Conservation (phyloP, 2,113 vertebrate genomes). For the Fulmarus glacialis region DNA sequence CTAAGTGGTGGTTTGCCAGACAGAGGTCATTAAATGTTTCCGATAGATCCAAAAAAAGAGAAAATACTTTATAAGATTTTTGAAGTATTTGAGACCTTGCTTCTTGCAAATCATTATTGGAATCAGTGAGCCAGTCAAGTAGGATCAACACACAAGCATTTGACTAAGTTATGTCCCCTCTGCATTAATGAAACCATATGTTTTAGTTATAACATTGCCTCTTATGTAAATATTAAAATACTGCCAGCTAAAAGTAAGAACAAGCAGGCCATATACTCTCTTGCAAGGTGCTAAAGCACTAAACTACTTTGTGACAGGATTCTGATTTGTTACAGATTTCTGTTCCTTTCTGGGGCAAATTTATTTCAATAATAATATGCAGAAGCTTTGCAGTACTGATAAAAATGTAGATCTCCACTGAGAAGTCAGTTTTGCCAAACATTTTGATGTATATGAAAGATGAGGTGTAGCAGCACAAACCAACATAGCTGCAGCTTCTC, state of each 20-base stretch:
- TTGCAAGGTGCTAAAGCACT: not conserved
- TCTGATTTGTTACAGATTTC: not conserved
- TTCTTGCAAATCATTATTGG: not conserved
- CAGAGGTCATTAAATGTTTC: not conserved
- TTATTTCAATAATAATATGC: not conserved
- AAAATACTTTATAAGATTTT: not conserved
- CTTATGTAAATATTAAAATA: not conserved
- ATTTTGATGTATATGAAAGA: not conserved
- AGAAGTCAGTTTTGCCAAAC: not conserved
- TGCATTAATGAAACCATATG: not conserved
- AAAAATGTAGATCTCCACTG: not conserved
- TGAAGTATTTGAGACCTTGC: not conserved
- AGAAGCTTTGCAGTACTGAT: not conserved
- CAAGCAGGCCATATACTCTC: not conserved
- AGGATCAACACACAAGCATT: not conserved
- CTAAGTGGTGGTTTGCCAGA: not conserved
- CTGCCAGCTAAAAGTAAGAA: not conserved
- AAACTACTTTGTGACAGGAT: not conserved
- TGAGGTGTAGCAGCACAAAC: not conserved
- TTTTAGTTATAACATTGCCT: not conserved
- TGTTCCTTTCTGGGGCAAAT: not conserved
- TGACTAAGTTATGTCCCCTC: not conserved
- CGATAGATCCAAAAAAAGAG: not conserved
- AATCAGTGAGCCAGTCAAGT: not conserved
- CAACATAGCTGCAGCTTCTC: not conserved